These are phyloP conservation scores for Agrochola macilenta DNA, from an alignment of 2,888 invertebrate species.

Conservation along the genomic window DNA sequence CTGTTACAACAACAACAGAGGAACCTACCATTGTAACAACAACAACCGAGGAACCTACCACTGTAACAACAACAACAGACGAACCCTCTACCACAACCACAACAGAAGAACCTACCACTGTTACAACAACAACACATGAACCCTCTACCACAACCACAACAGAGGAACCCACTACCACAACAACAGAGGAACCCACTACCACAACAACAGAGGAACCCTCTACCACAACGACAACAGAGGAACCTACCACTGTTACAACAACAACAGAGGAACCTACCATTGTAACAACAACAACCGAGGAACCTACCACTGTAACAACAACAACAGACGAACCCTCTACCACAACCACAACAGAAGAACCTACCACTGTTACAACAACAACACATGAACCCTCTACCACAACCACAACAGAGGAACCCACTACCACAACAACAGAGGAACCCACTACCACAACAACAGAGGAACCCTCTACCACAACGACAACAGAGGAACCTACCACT, in stretches of 20 bases:
- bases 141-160: background rate
- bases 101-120: background rate
- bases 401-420: background rate
- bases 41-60: background rate
- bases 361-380: background rate
- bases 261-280: slow-evolving; percentile 16
- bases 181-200: background rate
- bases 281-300: background rate
- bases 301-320: background rate
- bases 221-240: slow-evolving; percentile 2
- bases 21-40: background rate
- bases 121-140: background rate
- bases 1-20: background rate
- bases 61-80: background rate
- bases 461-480: background rate
- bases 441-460: slow-evolving; percentile 18
- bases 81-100: background rate
- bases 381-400: background rate
- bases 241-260: background rate
- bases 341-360: slow-evolving; percentile 7
- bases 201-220: slow-evolving; percentile 4
- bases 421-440: slow-evolving; percentile 7
- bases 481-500: background rate
- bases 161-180: background rate
- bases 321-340: slow-evolving; percentile 10